Percentiles rank a stretch among this genome's conserved stretches.
These are phyloP conservation scores for Xenopus laevis DNA, from an alignment of 2,113 vertebrate genomes.

Conservation along the genomic window DNA sequence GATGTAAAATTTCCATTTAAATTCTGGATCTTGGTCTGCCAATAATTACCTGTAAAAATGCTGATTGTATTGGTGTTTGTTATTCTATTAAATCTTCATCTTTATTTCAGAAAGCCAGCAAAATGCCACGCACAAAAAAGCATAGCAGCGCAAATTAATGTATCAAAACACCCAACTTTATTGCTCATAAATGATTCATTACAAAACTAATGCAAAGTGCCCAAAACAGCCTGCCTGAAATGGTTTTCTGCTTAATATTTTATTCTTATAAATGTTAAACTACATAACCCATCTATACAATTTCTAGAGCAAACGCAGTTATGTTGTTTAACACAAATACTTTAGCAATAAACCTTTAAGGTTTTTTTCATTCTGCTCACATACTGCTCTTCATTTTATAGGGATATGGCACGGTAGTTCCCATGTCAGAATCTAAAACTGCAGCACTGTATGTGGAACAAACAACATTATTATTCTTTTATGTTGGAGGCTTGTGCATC, in stretches of 20 bases:
- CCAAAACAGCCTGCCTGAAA: conserved; percentile 23
- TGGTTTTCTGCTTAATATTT: conserved; percentile 40
- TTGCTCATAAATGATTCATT: conserved; percentile 42
- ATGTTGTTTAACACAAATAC: conserved; percentile 13
- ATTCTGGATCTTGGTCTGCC: too few relatives aligned
- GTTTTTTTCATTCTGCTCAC: too few relatives aligned
- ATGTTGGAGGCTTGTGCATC: too few relatives aligned
- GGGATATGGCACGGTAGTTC: not conserved
- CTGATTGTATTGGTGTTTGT: not conserved
- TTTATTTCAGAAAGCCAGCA: conserved; percentile 12
- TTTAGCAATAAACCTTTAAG: not conserved
- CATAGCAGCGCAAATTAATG: conserved; percentile 36
- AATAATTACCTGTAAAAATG: too few relatives aligned
- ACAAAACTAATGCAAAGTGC: conserved; percentile 33
- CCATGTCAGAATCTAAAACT: not conserved
- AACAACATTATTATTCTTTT: too few relatives aligned
- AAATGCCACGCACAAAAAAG: conserved; percentile 12
- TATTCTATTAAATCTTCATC: conserved; percentile 17
- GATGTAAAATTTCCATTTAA: too few relatives aligned
- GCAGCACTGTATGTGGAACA: too few relatives aligned
- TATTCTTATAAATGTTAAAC: conserved; percentile 37
- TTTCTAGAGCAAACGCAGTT: conserved; percentile 10
- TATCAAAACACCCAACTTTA: conserved; percentile 42
- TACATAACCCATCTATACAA: conserved; percentile 25
- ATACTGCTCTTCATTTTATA: too few relatives aligned